Evolutionary conservation across 2,888 invertebrate genomes (phyloP), one percentile per base, ranked within the genome.

Genomic region (Eudemis profundana): DNA sequence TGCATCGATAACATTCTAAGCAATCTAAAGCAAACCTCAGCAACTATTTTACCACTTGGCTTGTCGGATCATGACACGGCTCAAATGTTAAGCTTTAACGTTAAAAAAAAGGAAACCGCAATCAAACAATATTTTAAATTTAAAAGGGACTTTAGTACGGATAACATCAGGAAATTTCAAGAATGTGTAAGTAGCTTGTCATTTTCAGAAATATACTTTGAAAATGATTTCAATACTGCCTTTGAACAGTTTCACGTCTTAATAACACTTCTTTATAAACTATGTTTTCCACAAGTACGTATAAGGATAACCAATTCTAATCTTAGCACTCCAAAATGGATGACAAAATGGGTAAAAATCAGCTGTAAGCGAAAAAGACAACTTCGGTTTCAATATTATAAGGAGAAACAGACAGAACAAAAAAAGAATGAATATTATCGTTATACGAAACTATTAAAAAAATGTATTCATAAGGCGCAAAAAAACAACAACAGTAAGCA

Each of bases 361-460:
- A 17, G 33, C 12, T 33, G 33, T 17, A 50, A 50, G 17, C 29
- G 33, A 29, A 50, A 50, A 50, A 50, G 50, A 50, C 8, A 4
- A 33, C 33, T 19, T 33, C 10, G 33, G 3, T 33, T 50, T 4
- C 8, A 17, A 3, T 33, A 33, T 12, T 50, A 33, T 12, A 50
- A 8, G 12, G 33, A 50, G 7, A 50, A 50, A 17, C 17, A 50
- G 10, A 49, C 27, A 3, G 33, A 33, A 19, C 17, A 19, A 4
- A 36, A 29, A 49, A 49, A 29, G 4, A 49, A 27, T 12, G 15
- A 47, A n/a, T 47, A 47, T n/a, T 47, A 47, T 19, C n/a, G 23
- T 3, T 49, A 49, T 14, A 17, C 29, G 7, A 29, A 14, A n/a
- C 29, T 49, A 8, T 49, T 49, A 29, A 49, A 29, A 29, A 49